Conservation (phyloP, 1,140 invertebrate species). For the Sminthurides bifidus region DNA sequence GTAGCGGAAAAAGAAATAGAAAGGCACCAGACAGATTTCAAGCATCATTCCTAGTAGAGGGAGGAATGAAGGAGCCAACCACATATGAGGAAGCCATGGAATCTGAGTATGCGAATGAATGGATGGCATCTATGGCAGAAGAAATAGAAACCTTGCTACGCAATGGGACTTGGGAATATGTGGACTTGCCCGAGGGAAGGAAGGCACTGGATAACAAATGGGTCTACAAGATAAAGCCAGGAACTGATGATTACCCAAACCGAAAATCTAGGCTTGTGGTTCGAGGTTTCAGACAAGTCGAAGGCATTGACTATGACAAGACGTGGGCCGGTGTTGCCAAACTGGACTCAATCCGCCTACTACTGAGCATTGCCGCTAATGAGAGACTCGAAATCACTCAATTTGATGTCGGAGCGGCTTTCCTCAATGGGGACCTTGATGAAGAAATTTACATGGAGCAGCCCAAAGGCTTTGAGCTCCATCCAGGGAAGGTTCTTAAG, state of each 20-base stretch:
- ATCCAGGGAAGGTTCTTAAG: too few relatives aligned
- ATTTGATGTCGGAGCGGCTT: conserved; percentile 36
- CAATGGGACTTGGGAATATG: background rate
- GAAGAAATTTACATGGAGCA: conserved; percentile 38
- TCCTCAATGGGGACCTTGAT: conserved; percentile 37
- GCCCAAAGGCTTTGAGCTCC: conserved; percentile 33
- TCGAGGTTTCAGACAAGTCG: conserved; percentile 17
- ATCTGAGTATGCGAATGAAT: background rate
- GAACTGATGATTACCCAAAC: too few relatives aligned
- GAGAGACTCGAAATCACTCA: conserved; percentile 34
- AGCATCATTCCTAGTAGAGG: background rate
- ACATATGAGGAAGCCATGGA: conserved; percentile 9
- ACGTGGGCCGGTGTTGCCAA: conserved; percentile 36
- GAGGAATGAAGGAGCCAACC: background rate
- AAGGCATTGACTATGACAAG: conserved; percentile 30
- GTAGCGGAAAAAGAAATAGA: background rate
- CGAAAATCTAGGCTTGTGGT: conserved; percentile 20
- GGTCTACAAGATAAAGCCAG: too few relatives aligned
- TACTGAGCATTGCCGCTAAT: conserved; percentile 35
- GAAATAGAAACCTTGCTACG: background rate
- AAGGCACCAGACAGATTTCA: background rate
- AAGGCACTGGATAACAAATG: too few relatives aligned
- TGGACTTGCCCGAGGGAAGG: background rate
- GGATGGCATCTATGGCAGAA: conserved; percentile 2
- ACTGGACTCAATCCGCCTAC: conserved; percentile 34